phyloP scores from a whole-genome alignment of 2,797 vertebrate species.

The Lerista edwardsae region DNA sequence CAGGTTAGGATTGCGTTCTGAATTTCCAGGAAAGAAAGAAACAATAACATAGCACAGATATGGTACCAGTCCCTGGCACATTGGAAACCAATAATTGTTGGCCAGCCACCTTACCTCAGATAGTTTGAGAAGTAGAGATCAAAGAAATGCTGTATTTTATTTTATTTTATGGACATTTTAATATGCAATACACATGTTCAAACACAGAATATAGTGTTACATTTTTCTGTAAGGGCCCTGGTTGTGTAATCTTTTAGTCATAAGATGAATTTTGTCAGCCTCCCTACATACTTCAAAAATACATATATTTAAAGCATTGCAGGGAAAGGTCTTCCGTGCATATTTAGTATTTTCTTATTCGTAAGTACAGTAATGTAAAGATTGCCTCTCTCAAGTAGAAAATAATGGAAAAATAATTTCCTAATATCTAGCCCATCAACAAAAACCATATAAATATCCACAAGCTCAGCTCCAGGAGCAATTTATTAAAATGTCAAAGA shows the following conservation, averaged over 20 bases:
- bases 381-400: not conserved
- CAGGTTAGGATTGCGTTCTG: no score
- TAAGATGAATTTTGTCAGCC: not conserved
- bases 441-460: not conserved
- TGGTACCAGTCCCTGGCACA: no score
- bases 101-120: no score
- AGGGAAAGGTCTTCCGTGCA: not conserved
- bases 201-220: not conserved
- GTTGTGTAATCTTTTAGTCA: not conserved
- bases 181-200: not conserved
- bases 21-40: no score
- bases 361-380: not conserved
- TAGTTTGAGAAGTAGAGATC: no score
- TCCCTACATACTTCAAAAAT: not conserved
- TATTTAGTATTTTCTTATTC: not conserved
- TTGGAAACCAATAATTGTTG: no score
- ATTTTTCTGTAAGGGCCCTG: not conserved
- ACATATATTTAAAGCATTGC: not conserved
- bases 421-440: not conserved
- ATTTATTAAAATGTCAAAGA: constrained; percentile 15
- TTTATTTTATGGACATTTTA: not conserved
- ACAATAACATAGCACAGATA: no score
- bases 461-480: not conserved
- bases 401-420: not conserved
- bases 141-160: not conserved